Base-by-base conservation (phyloP, 2,888 invertebrate genomes). In the Amblyjoppa proteus region DNA sequence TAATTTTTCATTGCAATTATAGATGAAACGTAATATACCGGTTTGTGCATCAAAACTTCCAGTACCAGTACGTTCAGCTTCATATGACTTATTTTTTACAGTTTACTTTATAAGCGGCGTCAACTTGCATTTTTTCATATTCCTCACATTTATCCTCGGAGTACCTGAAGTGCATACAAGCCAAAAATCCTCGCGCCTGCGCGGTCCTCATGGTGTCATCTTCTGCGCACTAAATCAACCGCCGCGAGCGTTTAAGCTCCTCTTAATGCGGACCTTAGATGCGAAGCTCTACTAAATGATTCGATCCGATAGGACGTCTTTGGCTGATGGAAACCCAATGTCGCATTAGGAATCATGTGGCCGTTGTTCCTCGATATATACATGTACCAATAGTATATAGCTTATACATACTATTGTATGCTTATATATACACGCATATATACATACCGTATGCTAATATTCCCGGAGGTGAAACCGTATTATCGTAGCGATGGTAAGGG, bases 331-430 rank as follows among this genome's bases (percentile, higher is more conserved):
- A 68, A 68, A 56, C 20, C 38, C 56, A 68, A 73, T 79, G 80
- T 81, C 77, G 87, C 89, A 89, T 89, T 89, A 89, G 90, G 86
- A 90, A 89, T 82, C 88, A 87, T 87, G 88, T 88, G 84, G 68
- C 89, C 87, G 88, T 88, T 89, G 89, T 90, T 49, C 16, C 16
- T 64, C 87, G 81, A 28, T 58, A 38, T 53, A 68, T 58, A 66
- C 71, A 41, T 73, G 16, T 66, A 53, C 41, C 45, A 45, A 77
- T 41, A 25, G 31, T 53, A 25, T 31, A 69, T n/a, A 25, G 45
- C 13, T 13, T 51, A 34, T n/a, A 61, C 38, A 68, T 31, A 34
- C 49, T 28, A 49, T 49, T 31, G 38, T 49, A 41, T 49, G 3
- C 38, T 38, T 53, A 69, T 76, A 45, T 25, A 53, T n/a, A 38